Percentiles rank a stretch among this genome's conserved stretches.
phyloP scores from a whole-genome alignment of 2,888 invertebrate genomes.

The Entomobrya multifasciata region DNA sequence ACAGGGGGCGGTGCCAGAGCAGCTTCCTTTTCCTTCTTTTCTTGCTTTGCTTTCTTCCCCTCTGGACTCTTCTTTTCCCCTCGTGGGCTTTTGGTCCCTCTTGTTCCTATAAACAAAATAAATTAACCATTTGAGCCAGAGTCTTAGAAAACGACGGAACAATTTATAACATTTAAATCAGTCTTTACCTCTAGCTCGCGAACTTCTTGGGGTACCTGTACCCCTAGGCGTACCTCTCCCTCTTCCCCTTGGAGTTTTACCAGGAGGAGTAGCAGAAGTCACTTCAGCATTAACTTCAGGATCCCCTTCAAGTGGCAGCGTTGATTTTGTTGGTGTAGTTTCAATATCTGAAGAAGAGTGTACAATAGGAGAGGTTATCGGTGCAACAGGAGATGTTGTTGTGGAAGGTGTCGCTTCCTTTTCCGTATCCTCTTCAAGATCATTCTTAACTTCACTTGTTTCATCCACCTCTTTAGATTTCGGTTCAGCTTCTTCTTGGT shows the following conservation, averaged over 20 bases:
- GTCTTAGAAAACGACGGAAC: neutral
- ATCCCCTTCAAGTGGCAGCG: conserved; percentile 56
- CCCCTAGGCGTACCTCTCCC: conserved; percentile 68
- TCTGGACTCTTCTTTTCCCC: conserved; percentile 59
- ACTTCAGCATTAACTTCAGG: conserved; percentile 54
- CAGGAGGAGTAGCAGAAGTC: conserved; percentile 42
- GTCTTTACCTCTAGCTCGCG: conserved; percentile 55
- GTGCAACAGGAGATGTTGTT: neutral
- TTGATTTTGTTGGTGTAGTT: neutral
- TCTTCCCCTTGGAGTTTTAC: conserved; percentile 40
- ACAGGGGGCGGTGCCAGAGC: conserved; percentile 79
- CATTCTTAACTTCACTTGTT: neutral
- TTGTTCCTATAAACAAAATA: conserved; percentile 27
- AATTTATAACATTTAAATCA: conserved; percentile 9
- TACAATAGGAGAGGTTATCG: conserved; percentile 30
- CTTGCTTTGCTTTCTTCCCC: conserved; percentile 64
- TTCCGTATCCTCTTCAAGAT: neutral
- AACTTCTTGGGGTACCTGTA: conserved; percentile 53
- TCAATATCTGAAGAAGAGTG: neutral
- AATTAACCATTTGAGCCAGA: neutral
- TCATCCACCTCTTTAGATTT: neutral
- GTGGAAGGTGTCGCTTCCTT: neutral
- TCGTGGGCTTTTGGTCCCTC: conserved; percentile 31
- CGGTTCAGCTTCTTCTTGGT: neutral
- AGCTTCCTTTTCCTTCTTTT: conserved; percentile 44